Evolutionary conservation across 2,113 vertebrate species (phyloP), one percentile per base, ranked within the genome.

Genomic region (Dunckerocampus dactyliophorus): DNA sequence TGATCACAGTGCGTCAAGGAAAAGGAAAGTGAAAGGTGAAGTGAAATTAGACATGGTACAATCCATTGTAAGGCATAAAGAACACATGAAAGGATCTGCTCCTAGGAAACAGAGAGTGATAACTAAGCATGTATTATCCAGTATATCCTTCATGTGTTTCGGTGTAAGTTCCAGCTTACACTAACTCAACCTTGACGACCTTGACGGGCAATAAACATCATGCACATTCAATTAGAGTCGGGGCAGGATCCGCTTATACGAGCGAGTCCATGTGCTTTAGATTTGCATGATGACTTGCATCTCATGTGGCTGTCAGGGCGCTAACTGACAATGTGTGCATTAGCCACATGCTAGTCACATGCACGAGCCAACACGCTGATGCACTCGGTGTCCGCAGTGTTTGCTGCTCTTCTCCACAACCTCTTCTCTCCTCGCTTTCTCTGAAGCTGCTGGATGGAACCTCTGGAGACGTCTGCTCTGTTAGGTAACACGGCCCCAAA

Each of bases 401-500:
- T 79, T 66, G 58, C 61, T 20, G n/a, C 63, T 61, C 42, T 64
- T 5, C 49, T 53, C 50, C 56, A 47, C 50, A 47, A 39, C 51
- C 37, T 61, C 47, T 51, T 49, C 51, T 62, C 37, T 63, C 28
- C 24, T 53, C 24, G 53, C 20, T 20, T 37, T 46, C n/a, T n/a
- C n/a, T n/a, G n/a, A n/a, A n/a, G n/a, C 59, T 42, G 45, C 58
- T 47, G 5, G 49, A 56, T 66, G 42, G 47, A 6, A 37, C 68
- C 63, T 64, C 59, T 61, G n/a, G 64, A 75, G 68, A 65, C 3
- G 9, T 21, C 48, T 76, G 49, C 22, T 20, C 53, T 43, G 52
- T 77, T 65, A 67, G 62, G 34, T 71, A 70, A 57, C 49, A 48
- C 39, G n/a, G 43, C 54, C 76, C 43, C 66, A 80, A 76, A 81